phyloP scores from a whole-genome alignment of 1,140 invertebrate genomes.

The Idris sp. region DNA sequence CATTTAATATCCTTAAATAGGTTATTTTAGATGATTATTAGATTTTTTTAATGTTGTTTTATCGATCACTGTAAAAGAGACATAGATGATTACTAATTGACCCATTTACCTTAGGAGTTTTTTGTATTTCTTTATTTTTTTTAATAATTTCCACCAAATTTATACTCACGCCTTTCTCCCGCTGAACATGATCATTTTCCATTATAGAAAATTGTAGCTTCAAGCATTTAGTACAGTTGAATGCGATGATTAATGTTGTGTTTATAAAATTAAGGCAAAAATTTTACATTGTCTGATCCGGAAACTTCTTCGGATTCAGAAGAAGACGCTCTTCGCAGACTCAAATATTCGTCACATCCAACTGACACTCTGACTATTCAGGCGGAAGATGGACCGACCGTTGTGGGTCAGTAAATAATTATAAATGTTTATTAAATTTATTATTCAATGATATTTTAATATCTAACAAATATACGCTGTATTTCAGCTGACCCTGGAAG shows the following conservation, averaged over 20 bases:
- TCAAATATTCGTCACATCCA: conserved; percentile 78
- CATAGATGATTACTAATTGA: too few species aligned
- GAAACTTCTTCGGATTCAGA: conserved; percentile 87
- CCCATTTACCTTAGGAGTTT: neutral
- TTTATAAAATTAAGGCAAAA: conserved; percentile 66
- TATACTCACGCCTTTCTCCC: conserved; percentile 12
- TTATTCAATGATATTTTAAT: conserved; percentile 15
- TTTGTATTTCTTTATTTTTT: conserved; percentile 13
- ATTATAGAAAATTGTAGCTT: conserved; percentile 21
- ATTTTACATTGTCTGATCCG: conserved; percentile 74
- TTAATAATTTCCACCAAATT: conserved; percentile 25
- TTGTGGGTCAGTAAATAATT: conserved; percentile 47
- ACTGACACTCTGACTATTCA: conserved; percentile 75
- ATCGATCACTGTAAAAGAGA: too few species aligned
- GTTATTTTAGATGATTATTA: too few species aligned
- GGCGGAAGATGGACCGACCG: conserved; percentile 73
- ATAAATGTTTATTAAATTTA: too few species aligned
- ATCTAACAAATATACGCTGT: conserved; percentile 6
- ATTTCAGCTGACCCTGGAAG: conserved; percentile 65
- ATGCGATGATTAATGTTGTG: conserved; percentile 19
- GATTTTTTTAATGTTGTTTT: too few species aligned
- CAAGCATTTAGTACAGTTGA: neutral
- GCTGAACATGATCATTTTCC: conserved; percentile 47
- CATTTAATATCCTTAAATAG: too few species aligned
- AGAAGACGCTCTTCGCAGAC: conserved; percentile 84